Evolutionary conservation across 2,113 vertebrate genomes (phyloP), one percentile per base, ranked within the genome.

Genomic region (Cyanistes caeruleus): DNA sequence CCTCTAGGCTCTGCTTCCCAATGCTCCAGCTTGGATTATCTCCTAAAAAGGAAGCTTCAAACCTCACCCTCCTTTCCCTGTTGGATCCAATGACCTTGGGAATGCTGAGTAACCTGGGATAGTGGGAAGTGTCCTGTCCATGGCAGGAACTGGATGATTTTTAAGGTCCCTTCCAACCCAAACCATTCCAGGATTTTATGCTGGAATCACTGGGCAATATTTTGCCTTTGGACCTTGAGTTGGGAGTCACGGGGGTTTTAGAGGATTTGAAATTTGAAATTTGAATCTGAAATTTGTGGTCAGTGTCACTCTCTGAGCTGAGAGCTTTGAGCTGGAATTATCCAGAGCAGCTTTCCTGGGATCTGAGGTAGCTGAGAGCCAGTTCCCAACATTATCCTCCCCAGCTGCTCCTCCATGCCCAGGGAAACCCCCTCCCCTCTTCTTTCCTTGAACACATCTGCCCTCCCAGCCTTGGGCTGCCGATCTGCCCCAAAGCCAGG

Each of bases 401-500:
- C 62, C 44, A 52, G 23, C 65, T 56, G 31, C 0, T 35, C 39
- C 73, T 74, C 64, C 48, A 1, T 7, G 11, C 75, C 63, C 91
- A 56, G 52, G 82, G 44, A 72, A 77, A 56, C 2, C 62, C 19
- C 41, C 60, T 37, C 84, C 53, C 24, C 11, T 73, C 68, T n/a
- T 5, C 0, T 6, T 43, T 43, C 43, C 52, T 17, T 0, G 5
- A 33, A 11, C 7, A 35, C 28, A 33, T 46, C 46, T 13, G 8
- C 15, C 11, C n/a, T 31, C 25, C 48, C 8, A 33, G 5, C 5
- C 67, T 22, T 3, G 19, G 7, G 41, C 78, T 60, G 13, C 0
- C 0, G 15, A n/a, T 31, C 67, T 77, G 37, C 79, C 70, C 63
- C 12, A 5, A 64, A 72, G n/a, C 0, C 4, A 14, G 33, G 10